A percentile compares a stretch with the other conserved stretches of the same genome.
phyloP scores from a whole-genome alignment of 2,113 vertebrate genomes.

The Etheostoma spectabile region DNA sequence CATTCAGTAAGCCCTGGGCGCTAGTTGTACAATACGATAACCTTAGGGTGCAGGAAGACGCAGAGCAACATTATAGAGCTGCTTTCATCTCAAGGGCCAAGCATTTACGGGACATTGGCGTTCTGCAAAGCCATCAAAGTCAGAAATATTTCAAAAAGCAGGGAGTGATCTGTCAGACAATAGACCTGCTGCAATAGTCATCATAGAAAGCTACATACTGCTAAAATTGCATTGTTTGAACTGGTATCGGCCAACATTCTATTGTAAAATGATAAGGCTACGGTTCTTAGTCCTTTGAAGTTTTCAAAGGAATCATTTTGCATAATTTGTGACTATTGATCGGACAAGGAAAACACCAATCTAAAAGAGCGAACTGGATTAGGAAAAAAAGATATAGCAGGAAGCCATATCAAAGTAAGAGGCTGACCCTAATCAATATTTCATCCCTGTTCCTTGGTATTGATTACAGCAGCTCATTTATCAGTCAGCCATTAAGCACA shows the following conservation, averaged over 20 bases:
- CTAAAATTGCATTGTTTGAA: conserved; percentile 54
- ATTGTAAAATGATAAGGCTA: conserved; percentile 29
- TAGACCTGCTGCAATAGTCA: conserved; percentile 60
- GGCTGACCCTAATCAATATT: conserved; percentile 68
- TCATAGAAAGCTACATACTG: conserved; percentile 25
- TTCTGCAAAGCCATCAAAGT: conserved; percentile 33
- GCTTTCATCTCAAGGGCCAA: conserved; percentile 5
- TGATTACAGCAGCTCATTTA: conserved; percentile 74
- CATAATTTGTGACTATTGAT: conserved; percentile 45
- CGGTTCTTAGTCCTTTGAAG: conserved; percentile 45
- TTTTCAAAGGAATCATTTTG: conserved; percentile 33
- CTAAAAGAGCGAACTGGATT: background rate
- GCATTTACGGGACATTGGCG: conserved; percentile 10
- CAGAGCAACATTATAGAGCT: conserved; percentile 25
- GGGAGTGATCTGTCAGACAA: conserved; percentile 38
- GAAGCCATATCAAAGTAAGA: conserved; percentile 24
- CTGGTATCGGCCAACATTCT: background rate
- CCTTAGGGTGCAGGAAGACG: conserved; percentile 16
- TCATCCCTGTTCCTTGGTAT: conserved; percentile 62
- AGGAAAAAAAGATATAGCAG: conserved; percentile 1
- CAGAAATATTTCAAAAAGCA: conserved; percentile 34
- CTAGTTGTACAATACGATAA: conserved; percentile 35
- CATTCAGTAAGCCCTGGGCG: conserved; percentile 32
- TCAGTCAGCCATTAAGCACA: conserved; percentile 70
- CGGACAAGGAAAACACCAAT: background rate